Percentiles rank a stretch among this genome's conserved stretches.
phyloP scores from a whole-genome alignment of 1,140 invertebrate species.

The Drosophila nannoptera region DNA sequence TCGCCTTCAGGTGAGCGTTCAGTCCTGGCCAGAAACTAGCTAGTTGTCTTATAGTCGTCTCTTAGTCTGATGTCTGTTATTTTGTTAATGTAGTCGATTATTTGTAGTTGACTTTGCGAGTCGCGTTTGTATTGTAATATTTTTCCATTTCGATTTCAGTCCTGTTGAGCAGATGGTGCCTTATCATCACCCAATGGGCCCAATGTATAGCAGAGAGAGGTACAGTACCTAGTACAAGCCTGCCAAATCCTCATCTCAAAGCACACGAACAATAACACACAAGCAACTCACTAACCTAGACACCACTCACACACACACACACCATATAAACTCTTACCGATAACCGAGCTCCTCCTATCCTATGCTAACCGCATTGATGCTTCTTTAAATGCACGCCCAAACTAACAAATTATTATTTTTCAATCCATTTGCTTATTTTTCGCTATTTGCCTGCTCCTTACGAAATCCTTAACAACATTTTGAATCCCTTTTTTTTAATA shows the following conservation, averaged over 20 bases:
- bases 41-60: constrained; percentile 1
- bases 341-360: constrained; percentile 10
- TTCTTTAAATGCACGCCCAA: constrained; percentile 42
- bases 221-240: constrained; percentile 71
- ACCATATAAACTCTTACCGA: constrained; percentile 9
- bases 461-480: constrained; percentile 31
- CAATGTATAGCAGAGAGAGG: constrained; percentile 79
- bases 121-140: constrained; percentile 66
- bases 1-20: constrained; percentile 86
- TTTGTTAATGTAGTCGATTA: constrained; percentile 9
- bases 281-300: constrained; percentile 13
- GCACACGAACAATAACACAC: constrained; percentile 22
- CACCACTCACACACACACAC: constrained; percentile 17
- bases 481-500: constrained; percentile 1
- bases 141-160: constrained; percentile 77
- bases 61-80: constrained; percentile 19
- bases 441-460: constrained; percentile 49
- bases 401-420: constrained; percentile 32
- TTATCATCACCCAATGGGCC: constrained; percentile 80
- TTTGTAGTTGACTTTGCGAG: constrained; percentile 15
- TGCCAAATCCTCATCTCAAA: constrained; percentile 52
- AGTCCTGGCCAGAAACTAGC: constrained; percentile 72
- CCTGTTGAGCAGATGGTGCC: constrained; percentile 80
- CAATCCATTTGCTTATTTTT: constrained; percentile 38
- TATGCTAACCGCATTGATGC: constrained; percentile 26